Base-by-base conservation (phyloP, 2,113 vertebrate species). In the Cephalopholis sonnerati region DNA sequence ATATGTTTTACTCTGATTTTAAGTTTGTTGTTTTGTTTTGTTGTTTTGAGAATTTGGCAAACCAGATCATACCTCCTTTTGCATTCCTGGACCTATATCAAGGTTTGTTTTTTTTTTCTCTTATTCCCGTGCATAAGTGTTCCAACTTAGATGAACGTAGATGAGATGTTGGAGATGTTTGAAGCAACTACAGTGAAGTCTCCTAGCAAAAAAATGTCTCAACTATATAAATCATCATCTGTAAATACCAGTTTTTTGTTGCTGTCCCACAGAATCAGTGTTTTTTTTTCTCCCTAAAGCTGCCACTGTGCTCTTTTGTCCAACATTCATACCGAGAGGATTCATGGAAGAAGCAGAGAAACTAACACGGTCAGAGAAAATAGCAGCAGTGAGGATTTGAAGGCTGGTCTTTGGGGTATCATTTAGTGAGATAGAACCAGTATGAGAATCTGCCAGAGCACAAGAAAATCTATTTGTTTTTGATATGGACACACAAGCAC, bases 401-500 rank as follows among this genome's bases (percentile, higher is more conserved):
- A 53, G 54, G 7, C 50, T 7, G 18, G 16, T 54, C 1, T 13
- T 29, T 11, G 12, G 69, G 48, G 68, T 61, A 7, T 66, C 53
- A 76, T 54, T 36, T 71, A 29, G 25, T 59, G 20, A 20, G 46
- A 25, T 4, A 10, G 29, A 25, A 58, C 8, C 39, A 58, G 54
- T 67, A 25, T 41, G 20, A 74, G 50, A 64, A 59, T 80, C 77
- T 61, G 63, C 18, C 24, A 66, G 77, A 71, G 74, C 81, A 89
- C 69, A 79, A 74, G n/a, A 69, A n/a, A 9, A 36, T 39, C 0
- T 72, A 68, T 54, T 59, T 74, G 24, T 65, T 82, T 81, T 82
- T 66, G 10, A 84, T 66, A 75, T 50, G 59, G 32, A 66, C 5
- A 16, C 69, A 77, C 67, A 85, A 83, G 79, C 77, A 83, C 83